Evolutionary conservation across 92 coral and sea anemone genomes (phyloP), one percentile per base, ranked within the genome.

Genomic region (Phymanthus crucifer): DNA sequence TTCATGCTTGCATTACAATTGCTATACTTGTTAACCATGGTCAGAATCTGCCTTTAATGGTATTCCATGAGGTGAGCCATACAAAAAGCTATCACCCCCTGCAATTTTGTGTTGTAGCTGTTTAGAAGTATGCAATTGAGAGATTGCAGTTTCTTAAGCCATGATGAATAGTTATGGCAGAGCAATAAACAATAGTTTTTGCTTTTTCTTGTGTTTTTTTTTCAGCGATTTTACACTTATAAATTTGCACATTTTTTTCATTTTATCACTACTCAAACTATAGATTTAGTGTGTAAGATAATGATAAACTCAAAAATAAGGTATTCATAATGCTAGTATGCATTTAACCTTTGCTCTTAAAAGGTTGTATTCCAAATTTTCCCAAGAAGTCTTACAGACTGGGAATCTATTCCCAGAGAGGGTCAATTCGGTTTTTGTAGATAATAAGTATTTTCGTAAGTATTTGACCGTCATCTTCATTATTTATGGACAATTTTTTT

Each of bases 341-440:
- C 68, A 61, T 61, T 61, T 61, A 61, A 61, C 68, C 68, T 61
- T 61, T 61, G 68, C 68, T 61, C 68, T 61, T 0, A 45, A 19
- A 2, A 14, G 35, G 12, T 61, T 13, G 29, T 24, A 27, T 27
- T 21, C 8, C 6, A 24, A 54, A 24, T 26, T 27, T 11, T 61
- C 34, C 29, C 29, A 1, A 9, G 3, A 9, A 4, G 27, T 21
- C 34, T 12, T 61, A 4, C 29, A 61, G 18, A 13, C 33, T 61
- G 68, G 33, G 34, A 61, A 61, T 6, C 8, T 24, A 1, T 27
- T 6, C 68, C 29, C 17, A 61, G 27, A 54, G 10, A 54, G n/a
- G 64, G 64, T 43, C 14, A 43, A 43, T 43, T 43, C 16, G 10
- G 13, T 43, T 43, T 43, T 43, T 43, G 48, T 10, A 43, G 13